A percentile compares a stretch with the other conserved stretches of the same genome.
Evolutionary conservation across 1,140 invertebrate species (phyloP).

Genomic region (Zaprionus lachaisei): DNA sequence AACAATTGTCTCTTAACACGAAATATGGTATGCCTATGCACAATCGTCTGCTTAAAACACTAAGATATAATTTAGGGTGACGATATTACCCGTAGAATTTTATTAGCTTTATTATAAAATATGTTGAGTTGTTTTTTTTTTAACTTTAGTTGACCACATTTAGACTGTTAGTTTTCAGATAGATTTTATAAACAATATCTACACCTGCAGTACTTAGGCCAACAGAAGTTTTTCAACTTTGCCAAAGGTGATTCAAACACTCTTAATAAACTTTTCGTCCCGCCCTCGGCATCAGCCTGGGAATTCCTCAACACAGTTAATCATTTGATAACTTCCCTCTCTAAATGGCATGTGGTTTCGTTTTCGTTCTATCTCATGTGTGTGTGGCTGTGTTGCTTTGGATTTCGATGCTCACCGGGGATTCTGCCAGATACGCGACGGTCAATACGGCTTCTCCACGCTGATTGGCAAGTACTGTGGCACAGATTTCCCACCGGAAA

Average conservation of each 20-base stretch:
- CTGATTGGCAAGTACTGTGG: conserved; percentile 90
- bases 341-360: conserved; percentile 26
- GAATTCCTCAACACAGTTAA: conserved; percentile 10
- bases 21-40: too few species aligned
- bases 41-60: not conserved
- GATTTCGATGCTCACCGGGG: not conserved
- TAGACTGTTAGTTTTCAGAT: too few species aligned
- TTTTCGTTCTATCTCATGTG: not conserved
- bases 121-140: too few species aligned
- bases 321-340: conserved; percentile 22
- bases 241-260: not conserved
- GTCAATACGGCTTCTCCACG: conserved; percentile 93
- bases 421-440: conserved; percentile 87
- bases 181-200: too few species aligned
- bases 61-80: not conserved
- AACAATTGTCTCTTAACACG: too few species aligned
- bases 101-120: too few species aligned
- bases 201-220: not conserved
- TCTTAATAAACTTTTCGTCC: not conserved
- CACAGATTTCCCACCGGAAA: conserved; percentile 90
- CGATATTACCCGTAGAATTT: not conserved
- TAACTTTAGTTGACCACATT: too few species aligned
- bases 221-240: not conserved
- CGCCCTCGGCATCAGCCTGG: not conserved
- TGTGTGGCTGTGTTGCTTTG: not conserved